A percentile compares a stretch with the other conserved stretches of the same genome.
phyloP scores from a whole-genome alignment of 2,888 invertebrate species.

The Penaeus monodon region DNA sequence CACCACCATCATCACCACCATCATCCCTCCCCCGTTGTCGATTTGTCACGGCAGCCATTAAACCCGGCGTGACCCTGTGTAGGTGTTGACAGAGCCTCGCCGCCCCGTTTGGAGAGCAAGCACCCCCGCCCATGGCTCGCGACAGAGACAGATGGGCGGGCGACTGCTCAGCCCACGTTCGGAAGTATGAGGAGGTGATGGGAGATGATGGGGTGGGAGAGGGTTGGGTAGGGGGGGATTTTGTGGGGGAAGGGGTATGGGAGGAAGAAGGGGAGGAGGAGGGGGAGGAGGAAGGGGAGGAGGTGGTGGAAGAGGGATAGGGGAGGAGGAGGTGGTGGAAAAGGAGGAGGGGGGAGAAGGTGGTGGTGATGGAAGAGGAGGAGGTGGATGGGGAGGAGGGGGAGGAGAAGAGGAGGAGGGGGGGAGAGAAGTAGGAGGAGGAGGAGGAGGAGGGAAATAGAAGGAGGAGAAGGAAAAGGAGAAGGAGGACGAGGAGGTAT shows the following conservation, averaged over 20 bases:
- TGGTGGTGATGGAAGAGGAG: not conserved
- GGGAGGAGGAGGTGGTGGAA: too few species aligned
- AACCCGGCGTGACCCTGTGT: constrained; percentile 2
- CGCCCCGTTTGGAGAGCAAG: constrained; percentile 37
- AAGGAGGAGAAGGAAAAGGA: not conserved
- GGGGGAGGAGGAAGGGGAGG: not conserved
- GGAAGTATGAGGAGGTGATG: not conserved
- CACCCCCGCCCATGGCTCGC: constrained; percentile 20
- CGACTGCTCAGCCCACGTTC: constrained; percentile 4
- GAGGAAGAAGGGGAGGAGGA: not conserved
- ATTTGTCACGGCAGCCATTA: too few species aligned
- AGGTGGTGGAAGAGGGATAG: not conserved
- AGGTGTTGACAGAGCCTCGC: constrained; percentile 36
- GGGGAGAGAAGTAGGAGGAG: not conserved
- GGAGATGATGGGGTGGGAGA: not conserved
- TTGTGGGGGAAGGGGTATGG: not conserved
- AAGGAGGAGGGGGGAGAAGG: not conserved
- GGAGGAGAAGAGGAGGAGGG: not conserved
- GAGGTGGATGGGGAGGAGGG: not conserved
- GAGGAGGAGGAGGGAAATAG: too few species aligned
- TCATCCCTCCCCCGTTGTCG: too few species aligned
- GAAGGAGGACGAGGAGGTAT: not conserved
- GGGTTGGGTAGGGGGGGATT: not conserved
- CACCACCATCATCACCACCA: too few species aligned
- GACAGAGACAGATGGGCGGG: constrained; percentile 22